phyloP scores from a whole-genome alignment of 37 sponge, comb jelly and placozoan species.

The Bolinopsis microptera region DNA sequence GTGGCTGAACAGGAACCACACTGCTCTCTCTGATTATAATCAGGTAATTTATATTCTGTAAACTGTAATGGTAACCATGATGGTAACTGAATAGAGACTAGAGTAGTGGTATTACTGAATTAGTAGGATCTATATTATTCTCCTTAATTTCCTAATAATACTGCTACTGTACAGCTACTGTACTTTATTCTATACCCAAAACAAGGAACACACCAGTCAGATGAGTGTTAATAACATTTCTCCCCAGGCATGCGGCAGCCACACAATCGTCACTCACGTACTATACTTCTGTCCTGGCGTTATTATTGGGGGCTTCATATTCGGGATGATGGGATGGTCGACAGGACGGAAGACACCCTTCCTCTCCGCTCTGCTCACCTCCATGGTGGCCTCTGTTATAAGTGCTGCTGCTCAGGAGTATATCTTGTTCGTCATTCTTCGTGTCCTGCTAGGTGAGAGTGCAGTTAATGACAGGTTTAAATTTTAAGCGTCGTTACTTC shows the following conservation, averaged over 20 bases:
- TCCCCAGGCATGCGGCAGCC: conserved; percentile 7
- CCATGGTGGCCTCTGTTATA: conserved; percentile 29
- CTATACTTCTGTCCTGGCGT: conserved; percentile 26
- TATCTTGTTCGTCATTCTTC: conserved; percentile 14
- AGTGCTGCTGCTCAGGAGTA: conserved; percentile 1
- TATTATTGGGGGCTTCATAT: background rate
- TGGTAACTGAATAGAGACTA: too few species aligned
- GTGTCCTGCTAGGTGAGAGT: conserved; percentile 1
- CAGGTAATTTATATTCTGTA: too few species aligned
- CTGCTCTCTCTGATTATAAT: background rate
- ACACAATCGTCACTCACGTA: background rate
- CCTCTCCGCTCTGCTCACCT: conserved; percentile 31
- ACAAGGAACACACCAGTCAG: too few species aligned
- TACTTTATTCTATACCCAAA: too few species aligned
- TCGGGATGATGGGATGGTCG: conserved; percentile 16
- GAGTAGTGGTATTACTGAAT: too few species aligned
- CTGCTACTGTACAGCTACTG: too few species aligned
- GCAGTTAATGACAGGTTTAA: too few species aligned
- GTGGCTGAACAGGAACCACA: conserved; percentile 20
- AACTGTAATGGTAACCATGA: too few species aligned
- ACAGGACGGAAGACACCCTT: conserved; percentile 32
- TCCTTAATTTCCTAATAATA: too few species aligned
- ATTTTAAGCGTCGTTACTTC: too few species aligned
- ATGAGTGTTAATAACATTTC: too few species aligned
- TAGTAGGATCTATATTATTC: too few species aligned